phyloP scores from a whole-genome alignment of 2,113 vertebrate genomes.

The Sylvietta virens region DNA sequence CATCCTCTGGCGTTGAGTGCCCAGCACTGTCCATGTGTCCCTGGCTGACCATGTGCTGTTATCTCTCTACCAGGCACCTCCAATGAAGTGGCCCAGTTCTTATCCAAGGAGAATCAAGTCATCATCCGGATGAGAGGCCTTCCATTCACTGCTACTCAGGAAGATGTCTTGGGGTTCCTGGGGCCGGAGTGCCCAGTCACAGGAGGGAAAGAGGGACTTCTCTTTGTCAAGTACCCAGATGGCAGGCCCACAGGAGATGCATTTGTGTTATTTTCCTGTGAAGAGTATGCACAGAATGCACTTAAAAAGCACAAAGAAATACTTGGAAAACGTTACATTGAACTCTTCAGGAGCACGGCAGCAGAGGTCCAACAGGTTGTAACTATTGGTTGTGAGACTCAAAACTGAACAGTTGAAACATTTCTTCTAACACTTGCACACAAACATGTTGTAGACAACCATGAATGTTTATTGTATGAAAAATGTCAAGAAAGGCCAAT shows the following conservation, averaged over 20 bases:
- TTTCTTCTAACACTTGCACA: not conserved
- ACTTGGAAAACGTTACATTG: constrained; percentile 94
- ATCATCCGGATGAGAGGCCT: constrained; percentile 94
- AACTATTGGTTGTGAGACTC: not conserved
- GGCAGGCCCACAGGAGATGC: constrained; percentile 94
- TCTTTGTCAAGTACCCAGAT: constrained; percentile 95
- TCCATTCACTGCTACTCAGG: constrained; percentile 87
- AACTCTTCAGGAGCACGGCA: constrained; percentile 94
- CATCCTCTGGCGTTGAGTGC: not conserved
- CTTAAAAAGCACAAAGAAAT: constrained; percentile 96
- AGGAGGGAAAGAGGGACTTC: constrained; percentile 86
- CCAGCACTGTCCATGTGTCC: accelerated
- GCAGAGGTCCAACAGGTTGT: constrained; percentile 95
- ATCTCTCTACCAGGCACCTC: constrained; percentile 80
- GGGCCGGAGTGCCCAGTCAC: constrained; percentile 89
- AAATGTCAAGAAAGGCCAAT: not conserved
- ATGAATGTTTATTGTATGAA: not conserved
- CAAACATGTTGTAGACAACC: not conserved
- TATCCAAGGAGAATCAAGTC: constrained; percentile 94
- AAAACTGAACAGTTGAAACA: not conserved
- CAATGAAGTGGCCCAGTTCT: constrained; percentile 93
- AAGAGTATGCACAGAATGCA: constrained; percentile 92
- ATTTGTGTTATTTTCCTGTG: constrained; percentile 94
- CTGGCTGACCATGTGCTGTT: not conserved
- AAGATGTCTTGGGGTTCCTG: constrained; percentile 89